These are phyloP conservation scores for Denticeps clupeoides DNA, from an alignment of 2,797 vertebrate genomes.

Conservation along the genomic window DNA sequence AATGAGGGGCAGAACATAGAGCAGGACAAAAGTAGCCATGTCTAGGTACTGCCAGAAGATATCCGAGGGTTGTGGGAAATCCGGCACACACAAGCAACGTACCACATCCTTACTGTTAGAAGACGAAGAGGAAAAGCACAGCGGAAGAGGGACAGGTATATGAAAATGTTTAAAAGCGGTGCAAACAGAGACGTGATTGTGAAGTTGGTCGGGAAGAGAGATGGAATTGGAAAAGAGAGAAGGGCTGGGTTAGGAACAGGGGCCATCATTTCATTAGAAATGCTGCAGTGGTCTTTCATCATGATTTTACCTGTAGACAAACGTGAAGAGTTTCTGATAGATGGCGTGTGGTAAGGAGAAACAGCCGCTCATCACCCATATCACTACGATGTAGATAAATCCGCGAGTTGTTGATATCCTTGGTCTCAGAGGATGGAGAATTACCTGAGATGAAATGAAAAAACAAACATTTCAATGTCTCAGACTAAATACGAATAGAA, in stretches of 20 bases:
- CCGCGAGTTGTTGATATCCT: constrained; percentile 71
- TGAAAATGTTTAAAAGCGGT: too few relatives aligned
- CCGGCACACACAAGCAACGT: constrained; percentile 74
- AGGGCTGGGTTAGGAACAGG: neutral
- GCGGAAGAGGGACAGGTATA: neutral
- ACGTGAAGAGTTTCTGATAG: constrained; percentile 85
- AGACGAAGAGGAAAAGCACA: neutral
- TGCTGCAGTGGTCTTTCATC: too few relatives aligned
- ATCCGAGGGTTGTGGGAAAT: constrained; percentile 85
- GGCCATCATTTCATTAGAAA: too few relatives aligned
- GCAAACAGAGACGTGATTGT: too few relatives aligned
- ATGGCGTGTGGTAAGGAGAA: constrained; percentile 91
- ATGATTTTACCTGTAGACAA: constrained; percentile 74
- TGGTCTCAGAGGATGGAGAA: constrained; percentile 80
- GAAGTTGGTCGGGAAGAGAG: too few relatives aligned
- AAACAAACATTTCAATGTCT: neutral
- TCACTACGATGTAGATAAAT: constrained; percentile 62
- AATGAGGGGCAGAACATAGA: constrained; percentile 81
- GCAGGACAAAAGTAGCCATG: constrained; percentile 76
- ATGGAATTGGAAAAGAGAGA: neutral
- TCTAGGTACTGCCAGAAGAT: constrained; percentile 89
- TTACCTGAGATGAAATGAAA: constrained; percentile 58
- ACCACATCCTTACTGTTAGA: constrained; percentile 62
- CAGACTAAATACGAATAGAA: too few relatives aligned
- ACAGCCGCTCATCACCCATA: constrained; percentile 86